Base-by-base conservation (phyloP, 2,888 invertebrate species). In the Schizaphis graminum region DNA sequence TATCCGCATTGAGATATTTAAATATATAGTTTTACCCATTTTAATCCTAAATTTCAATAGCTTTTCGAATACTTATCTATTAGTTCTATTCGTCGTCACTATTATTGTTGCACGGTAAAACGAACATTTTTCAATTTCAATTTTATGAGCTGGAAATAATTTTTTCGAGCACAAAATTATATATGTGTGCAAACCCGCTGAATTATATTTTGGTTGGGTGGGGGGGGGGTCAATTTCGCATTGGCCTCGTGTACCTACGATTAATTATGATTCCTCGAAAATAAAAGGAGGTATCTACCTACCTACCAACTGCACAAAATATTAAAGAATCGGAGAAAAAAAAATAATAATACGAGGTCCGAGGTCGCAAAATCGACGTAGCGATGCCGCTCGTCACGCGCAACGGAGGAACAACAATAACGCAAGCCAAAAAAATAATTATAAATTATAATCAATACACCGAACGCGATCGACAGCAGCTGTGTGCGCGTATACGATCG, bases 351-450 rank as follows among this genome's bases (percentile, higher is more conserved):
- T 21, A 35, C 77, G 2, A 35, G 77, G 21, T 35, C 35, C 77
- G 77, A 77, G 77, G 77, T 77, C 77, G 8, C 8, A 16, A 35
- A 35, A 11, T 35, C 21, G 35, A 77, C 77, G 77, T 35, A 35
- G 77, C 77, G 35, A 77, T 77, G 77, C 35, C 77, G 21, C 21
- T 77, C 77, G 77, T 77, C 77, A 53, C 88, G 77, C 35, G 77
- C 21, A 77, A 77, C 35, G 35, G 77, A 77, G 35, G 77, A 77
- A 77, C 21, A 77, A 77, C 77, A 77, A 77, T 77, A 77, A 77
- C 77, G 77, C 35, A 41, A 77, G 77, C 77, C 77, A 77, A 77
- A 77, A 67, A 35, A 77, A 77, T 77, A 35, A 77, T 77, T 77
- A 77, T 35, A 77, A 77, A 77, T 35, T 77, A 35, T 77, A 35